A percentile compares a stretch with the other conserved stretches of the same genome.
phyloP scores from a whole-genome alignment of 2,113 vertebrate species.

The Oreotragus oreotragus region DNA sequence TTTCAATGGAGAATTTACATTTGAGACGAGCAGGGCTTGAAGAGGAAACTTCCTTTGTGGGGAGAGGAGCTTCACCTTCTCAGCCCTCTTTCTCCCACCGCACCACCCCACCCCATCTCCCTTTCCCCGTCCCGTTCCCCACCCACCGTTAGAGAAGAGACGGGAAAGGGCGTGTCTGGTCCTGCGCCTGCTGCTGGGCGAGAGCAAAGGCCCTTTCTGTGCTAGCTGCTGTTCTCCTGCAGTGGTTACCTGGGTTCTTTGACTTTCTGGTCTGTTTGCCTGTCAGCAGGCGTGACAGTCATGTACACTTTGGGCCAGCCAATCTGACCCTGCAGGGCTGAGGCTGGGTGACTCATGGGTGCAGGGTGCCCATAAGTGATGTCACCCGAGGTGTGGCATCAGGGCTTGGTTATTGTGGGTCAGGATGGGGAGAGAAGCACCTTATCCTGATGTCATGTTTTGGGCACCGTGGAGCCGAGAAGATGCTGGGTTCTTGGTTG shows the following conservation, averaged over 20 bases:
- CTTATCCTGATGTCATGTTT: not conserved
- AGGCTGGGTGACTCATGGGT: not conserved
- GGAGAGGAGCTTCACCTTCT: not conserved
- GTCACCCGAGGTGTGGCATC: not conserved
- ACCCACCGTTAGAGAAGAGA: not conserved
- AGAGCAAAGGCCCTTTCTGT: not conserved
- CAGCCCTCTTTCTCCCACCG: rapidly evolving
- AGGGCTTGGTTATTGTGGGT: not conserved
- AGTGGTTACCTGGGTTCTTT: not conserved
- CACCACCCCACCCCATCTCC: rapidly evolving
- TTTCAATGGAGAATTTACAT: not conserved
- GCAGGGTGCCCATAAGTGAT: rapidly evolving
- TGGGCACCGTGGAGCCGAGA: not conserved
- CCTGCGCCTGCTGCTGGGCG: not conserved
- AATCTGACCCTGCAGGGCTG: not conserved
- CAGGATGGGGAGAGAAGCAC: not conserved
- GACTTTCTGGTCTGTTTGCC: not conserved
- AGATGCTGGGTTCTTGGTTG: not conserved
- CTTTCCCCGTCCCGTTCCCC: not conserved
- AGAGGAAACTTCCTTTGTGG: not conserved
- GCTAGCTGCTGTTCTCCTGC: not conserved
- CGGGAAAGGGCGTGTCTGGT: not conserved
- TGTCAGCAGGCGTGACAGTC: not conserved
- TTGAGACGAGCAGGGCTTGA: not conserved
- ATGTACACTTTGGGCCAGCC: not conserved